phyloP scores from a whole-genome alignment of 1,140 invertebrate genomes.

The Heterodera schachtii region DNA sequence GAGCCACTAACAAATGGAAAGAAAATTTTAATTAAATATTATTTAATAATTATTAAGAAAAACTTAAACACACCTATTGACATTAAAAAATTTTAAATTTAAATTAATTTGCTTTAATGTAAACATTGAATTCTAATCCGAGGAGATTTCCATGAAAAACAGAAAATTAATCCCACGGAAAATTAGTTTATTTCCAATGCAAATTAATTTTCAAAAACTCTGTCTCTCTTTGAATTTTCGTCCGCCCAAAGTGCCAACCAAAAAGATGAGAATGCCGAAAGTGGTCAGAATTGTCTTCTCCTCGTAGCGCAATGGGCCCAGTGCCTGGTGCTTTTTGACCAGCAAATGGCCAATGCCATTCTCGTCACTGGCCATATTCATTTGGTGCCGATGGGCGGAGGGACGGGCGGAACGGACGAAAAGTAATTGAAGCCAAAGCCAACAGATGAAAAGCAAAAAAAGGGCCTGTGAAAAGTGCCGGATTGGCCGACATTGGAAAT shows the following conservation, averaged over 20 bases:
- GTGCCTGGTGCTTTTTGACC: conserved; percentile 74
- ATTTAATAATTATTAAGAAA: too few relatives aligned
- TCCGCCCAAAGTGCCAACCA: too few relatives aligned
- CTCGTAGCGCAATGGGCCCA: conserved; percentile 75
- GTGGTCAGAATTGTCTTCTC: conserved; percentile 77
- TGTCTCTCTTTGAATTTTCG: too few relatives aligned
- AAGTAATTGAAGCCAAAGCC: conserved; percentile 73
- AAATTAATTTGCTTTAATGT: too few relatives aligned
- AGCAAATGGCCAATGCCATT: conserved; percentile 67
- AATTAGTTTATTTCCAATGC: too few relatives aligned
- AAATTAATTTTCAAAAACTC: too few relatives aligned
- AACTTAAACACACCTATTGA: too few relatives aligned
- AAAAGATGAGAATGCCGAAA: conserved; percentile 77
- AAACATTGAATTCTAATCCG: too few relatives aligned
- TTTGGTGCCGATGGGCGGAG: conserved; percentile 7
- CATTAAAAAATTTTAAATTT: too few relatives aligned
- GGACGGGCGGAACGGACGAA: conserved; percentile 73
- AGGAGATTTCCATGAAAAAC: too few relatives aligned
- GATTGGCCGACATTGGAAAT: neutral
- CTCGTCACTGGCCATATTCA: neutral
- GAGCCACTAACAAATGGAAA: conserved; percentile 75
- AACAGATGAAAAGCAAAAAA: conserved; percentile 74
- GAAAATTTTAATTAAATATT: too few relatives aligned
- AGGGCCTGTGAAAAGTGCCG: conserved; percentile 66
- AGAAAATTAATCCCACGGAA: neutral